A percentile compares a stretch with the other conserved stretches of the same genome.
Conservation (phyloP, 2,797 vertebrate species). For the Taeniopygia guttata region DNA sequence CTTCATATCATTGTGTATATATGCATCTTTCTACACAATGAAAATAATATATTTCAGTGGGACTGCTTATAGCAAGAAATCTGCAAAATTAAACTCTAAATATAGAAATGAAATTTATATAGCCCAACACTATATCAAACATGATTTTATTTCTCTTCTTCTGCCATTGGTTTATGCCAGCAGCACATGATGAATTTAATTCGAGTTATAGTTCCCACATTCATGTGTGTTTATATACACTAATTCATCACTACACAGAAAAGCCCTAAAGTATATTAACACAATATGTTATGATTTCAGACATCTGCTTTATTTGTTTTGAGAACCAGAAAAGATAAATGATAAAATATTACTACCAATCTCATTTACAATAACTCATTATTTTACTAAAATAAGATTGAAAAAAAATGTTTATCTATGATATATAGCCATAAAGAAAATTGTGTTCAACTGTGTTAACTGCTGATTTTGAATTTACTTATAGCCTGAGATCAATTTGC, state of each 20-base stretch:
- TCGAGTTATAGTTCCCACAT: background rate
- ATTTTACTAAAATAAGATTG: background rate
- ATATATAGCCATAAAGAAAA: background rate
- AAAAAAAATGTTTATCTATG: background rate
- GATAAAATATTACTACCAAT: background rate
- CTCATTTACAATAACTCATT: background rate
- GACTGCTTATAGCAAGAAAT: background rate
- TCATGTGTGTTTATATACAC: background rate
- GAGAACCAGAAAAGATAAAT: background rate
- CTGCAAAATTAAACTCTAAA: background rate
- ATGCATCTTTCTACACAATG: background rate
- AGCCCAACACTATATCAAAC: background rate
- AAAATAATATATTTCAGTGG: background rate
- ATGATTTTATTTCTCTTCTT: background rate
- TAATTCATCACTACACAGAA: background rate
- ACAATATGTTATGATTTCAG: slow-evolving; percentile 10
- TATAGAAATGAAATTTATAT: background rate
- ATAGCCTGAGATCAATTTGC: background rate
- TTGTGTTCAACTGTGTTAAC: background rate
- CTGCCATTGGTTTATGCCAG: background rate
- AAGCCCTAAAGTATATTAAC: slow-evolving; percentile 4
- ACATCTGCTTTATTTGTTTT: slow-evolving; percentile 8
- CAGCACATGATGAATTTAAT: background rate
- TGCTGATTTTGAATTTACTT: background rate
- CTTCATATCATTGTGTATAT: background rate